These are phyloP conservation scores for Scaptomyza hsui DNA, from an alignment of 1,140 invertebrate species.

Conservation along the genomic window DNA sequence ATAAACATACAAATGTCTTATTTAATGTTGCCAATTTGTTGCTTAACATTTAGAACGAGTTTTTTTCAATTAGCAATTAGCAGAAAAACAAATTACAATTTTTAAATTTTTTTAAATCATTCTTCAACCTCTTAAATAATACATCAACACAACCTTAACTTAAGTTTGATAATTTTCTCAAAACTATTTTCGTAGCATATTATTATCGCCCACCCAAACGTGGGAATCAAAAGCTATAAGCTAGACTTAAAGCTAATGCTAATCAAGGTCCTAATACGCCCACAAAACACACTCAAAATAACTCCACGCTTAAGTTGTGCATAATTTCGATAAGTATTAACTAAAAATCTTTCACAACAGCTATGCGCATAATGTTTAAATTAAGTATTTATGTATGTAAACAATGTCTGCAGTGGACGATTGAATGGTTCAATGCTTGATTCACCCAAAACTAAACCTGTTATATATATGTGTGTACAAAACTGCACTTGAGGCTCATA, in stretches of 20 bases:
- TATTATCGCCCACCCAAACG: constrained; percentile 1
- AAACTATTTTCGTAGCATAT: not conserved
- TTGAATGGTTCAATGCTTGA: not conserved
- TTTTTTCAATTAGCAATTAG: no score
- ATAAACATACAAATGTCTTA: not conserved
- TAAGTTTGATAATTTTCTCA: not conserved
- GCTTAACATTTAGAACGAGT: no score
- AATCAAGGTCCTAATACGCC: constrained; percentile 51
- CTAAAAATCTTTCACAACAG: constrained; percentile 48
- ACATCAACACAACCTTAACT: no score
- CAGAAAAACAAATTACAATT: no score
- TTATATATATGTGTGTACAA: no score
- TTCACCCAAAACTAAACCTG: constrained; percentile 9
- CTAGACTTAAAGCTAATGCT: constrained; percentile 40
- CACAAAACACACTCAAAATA: constrained; percentile 52
- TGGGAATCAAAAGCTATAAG: constrained; percentile 39
- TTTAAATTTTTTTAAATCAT: no score
- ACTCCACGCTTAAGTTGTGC: constrained; percentile 43
- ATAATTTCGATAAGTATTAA: constrained; percentile 21
- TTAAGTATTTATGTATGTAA: constrained; percentile 53
- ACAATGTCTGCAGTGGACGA: constrained; percentile 16
- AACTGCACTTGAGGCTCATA: not conserved
- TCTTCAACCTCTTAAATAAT: no score
- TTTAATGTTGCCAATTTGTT: not conserved
- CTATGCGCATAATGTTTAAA: constrained; percentile 66